These are phyloP conservation scores for Thecocarcelia acutangulata DNA, from an alignment of 2,888 invertebrate genomes.

Conservation along the genomic window DNA sequence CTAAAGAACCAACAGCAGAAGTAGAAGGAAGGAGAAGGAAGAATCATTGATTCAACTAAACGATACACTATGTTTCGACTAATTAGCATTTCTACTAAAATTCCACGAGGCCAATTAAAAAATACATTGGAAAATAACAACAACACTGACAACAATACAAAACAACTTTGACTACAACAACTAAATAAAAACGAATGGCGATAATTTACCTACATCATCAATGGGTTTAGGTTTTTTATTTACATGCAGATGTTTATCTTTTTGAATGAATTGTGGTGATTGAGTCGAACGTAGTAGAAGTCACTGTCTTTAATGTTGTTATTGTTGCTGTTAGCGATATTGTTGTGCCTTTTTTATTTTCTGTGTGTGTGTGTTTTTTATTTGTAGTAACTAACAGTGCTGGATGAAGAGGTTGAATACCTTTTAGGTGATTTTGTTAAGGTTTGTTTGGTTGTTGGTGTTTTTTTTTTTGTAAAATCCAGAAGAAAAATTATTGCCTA, in stretches of 20 bases:
- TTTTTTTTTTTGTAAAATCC: conserved; percentile 24
- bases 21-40: conserved; percentile 30
- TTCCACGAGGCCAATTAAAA: conserved; percentile 80
- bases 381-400: background rate
- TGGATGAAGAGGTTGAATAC: conserved; percentile 44
- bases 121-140: conserved; percentile 72
- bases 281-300: conserved; percentile 54
- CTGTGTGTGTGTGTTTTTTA: background rate
- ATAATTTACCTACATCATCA: conserved; percentile 81
- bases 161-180: conserved; percentile 51
- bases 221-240: conserved; percentile 67
- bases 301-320: conserved; percentile 6
- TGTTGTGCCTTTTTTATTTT: no score
- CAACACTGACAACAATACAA: conserved; percentile 46
- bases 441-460: no score
- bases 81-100: conserved; percentile 80
- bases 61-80: conserved; percentile 73
- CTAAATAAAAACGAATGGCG: conserved; percentile 71
- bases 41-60: conserved; percentile 70
- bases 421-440: conserved; percentile 30
- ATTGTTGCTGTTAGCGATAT: conserved; percentile 1
- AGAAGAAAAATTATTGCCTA: background rate
- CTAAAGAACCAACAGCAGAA: background rate
- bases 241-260: conserved; percentile 70
- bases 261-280: conserved; percentile 70